Evolutionary conservation across 2,113 vertebrate species (phyloP), one percentile per base, ranked within the genome.

Genomic region (Axis porcinus): DNA sequence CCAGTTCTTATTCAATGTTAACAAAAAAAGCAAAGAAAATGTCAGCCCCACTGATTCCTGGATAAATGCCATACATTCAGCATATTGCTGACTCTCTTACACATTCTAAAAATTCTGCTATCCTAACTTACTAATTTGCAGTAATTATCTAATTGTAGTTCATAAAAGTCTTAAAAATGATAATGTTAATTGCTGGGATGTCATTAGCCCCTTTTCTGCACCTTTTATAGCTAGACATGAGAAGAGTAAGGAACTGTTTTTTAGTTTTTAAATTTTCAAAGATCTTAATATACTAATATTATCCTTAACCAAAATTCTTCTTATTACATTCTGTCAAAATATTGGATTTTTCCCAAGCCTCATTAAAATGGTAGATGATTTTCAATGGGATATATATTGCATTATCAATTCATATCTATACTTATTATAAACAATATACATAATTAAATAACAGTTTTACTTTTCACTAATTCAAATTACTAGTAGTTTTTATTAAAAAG

Each of bases 91-190:
- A 83, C 47, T 88, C 64, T 97, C 84, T 55, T 57, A 28, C 11
- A 86, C 2, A 79, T 10, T 84, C 86, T 95, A 57, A 76, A 87
- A 95, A 95, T 87, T 98, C 81, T 94, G 92, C 91, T 81, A 95
- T 96, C 93, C 93, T 97, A 95, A 97, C 95, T 93, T 94, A 96
- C 90, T 93, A 98, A 98, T 99, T 99, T 98, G 74, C 81, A 95
- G 95, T 97, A 98, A 98, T 98, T 98, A 98, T 97, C 87, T 98
- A 98, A 98, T 98, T 98, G 58, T 9, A 28, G 76, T 96, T 97
- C 91, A 97, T 98, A 98, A 98, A 98, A 97, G 64, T 98, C 88
- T 98, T 96, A 89, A 97, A 98, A 97, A 98, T 97, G n/a, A 98
- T 96, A 84, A 94, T 97, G 33, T 94, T 94, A 81, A 97, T 47